Evolutionary conservation across 2,888 invertebrate species (phyloP).

Genomic region (Caradrina kadenii): DNA sequence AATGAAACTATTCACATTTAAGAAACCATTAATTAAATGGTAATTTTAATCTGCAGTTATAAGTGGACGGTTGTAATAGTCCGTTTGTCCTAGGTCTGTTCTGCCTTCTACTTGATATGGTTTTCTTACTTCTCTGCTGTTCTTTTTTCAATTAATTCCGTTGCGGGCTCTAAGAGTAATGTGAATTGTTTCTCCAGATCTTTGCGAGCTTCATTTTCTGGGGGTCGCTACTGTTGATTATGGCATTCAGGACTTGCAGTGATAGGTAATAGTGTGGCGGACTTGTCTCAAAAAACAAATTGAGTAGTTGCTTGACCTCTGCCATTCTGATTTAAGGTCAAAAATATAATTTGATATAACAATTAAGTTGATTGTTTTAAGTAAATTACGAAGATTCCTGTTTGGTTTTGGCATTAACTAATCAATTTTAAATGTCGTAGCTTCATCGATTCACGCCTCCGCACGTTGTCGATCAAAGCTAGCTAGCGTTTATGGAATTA

Average conservation of each 20-base stretch:
- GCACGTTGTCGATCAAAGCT: slow-evolving; percentile 10
- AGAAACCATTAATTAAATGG: neutral
- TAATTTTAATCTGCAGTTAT: neutral
- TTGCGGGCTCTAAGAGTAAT: too few relatives aligned
- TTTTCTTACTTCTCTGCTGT: too few relatives aligned
- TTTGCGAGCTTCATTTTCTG: neutral
- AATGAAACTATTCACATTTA: neutral
- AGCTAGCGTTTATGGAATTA: neutral
- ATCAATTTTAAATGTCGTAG: slow-evolving; percentile 34
- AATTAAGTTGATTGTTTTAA: slow-evolving; percentile 4
- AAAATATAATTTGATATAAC: neutral
- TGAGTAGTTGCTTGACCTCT: neutral
- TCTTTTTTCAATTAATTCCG: too few relatives aligned
- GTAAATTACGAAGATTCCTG: neutral
- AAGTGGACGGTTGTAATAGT: neutral
- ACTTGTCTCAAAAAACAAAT: neutral
- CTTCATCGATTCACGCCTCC: slow-evolving; percentile 16
- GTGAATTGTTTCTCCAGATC: too few relatives aligned
- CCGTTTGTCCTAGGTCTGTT: too few relatives aligned
- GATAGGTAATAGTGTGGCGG: neutral
- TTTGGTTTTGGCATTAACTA: slow-evolving; percentile 10
- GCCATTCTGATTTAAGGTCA: neutral
- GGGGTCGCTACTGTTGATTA: neutral
- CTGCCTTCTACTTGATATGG: too few relatives aligned
- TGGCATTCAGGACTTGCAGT: neutral